Conservation (phyloP, 2,113 vertebrate species). For the Scatophagus argus region DNA sequence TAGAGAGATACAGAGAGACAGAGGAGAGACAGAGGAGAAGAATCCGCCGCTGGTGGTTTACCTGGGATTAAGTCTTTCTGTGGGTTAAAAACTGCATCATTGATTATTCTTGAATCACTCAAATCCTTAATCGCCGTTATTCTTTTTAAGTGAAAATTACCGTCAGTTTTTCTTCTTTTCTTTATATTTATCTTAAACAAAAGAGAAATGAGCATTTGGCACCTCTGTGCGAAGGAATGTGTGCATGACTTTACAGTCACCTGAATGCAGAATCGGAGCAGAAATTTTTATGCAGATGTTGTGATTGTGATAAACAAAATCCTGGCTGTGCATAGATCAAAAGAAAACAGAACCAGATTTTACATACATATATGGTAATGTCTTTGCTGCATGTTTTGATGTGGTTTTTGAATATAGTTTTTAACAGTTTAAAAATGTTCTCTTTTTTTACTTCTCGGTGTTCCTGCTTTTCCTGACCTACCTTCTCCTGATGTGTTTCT, state of each 20-base stretch:
- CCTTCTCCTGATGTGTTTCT: slow-evolving; percentile 1
- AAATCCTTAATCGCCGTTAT: background rate
- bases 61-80: slow-evolving; percentile 47
- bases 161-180: background rate
- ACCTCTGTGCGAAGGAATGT: background rate
- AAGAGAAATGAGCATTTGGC: background rate
- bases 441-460: background rate
- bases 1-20: slow-evolving; percentile 64
- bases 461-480: background rate
- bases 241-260: slow-evolving; percentile 10
- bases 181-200: slow-evolving; percentile 3
- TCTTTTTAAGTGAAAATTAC: slow-evolving; percentile 6
- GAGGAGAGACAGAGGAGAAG: slow-evolving; percentile 54
- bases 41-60: slow-evolving; percentile 58
- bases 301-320: background rate
- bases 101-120: background rate
- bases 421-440: background rate
- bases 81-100: slow-evolving; percentile 20
- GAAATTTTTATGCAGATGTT: slow-evolving; percentile 9
- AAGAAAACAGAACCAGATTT: background rate
- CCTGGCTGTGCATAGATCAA: background rate
- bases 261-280: slow-evolving; percentile 7
- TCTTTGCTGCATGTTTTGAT: background rate
- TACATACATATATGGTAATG: background rate
- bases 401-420: background rate